Conservation (phyloP, 1,140 invertebrate species). For the Panagrolaimus sp. region DNA sequence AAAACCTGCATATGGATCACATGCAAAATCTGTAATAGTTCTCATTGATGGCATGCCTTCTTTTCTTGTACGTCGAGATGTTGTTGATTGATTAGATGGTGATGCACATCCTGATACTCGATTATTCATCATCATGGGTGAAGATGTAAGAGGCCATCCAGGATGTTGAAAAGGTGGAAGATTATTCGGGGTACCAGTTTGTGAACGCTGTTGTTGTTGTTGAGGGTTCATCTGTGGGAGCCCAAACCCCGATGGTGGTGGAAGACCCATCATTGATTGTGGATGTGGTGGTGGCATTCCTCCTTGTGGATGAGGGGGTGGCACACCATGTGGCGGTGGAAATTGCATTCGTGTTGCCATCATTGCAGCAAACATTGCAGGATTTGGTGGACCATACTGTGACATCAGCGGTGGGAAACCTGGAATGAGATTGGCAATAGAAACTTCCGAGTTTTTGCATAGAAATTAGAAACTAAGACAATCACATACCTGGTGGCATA, state of each 20-base stretch:
- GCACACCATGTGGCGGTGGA: slow-evolving; percentile 11
- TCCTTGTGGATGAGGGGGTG: too few species aligned
- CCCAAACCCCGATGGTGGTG: too few species aligned
- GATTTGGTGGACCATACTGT: not conserved
- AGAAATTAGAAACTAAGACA: too few species aligned
- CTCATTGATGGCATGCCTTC: slow-evolving; percentile 36
- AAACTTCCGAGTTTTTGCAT: too few species aligned
- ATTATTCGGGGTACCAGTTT: not conserved
- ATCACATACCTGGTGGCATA: not conserved
- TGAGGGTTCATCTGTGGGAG: not conserved
- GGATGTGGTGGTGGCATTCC: too few species aligned
- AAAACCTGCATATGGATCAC: slow-evolving; percentile 56
- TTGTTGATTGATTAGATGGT: slow-evolving; percentile 12
- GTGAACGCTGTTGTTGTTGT: not conserved
- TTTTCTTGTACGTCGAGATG: not conserved
- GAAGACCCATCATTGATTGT: too few species aligned
- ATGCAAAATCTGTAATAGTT: slow-evolving; percentile 52
- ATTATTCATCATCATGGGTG: not conserved
- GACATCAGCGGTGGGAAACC: slow-evolving; percentile 6
- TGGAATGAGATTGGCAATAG: too few species aligned
- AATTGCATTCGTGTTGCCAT: slow-evolving; percentile 1
- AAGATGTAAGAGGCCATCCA: not conserved
- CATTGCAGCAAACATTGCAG: not conserved
- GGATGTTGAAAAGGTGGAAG: not conserved
- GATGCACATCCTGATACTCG: not conserved